These are phyloP conservation scores for Acleris sparsana DNA, from an alignment of 2,888 invertebrate genomes.

Conservation along the genomic window DNA sequence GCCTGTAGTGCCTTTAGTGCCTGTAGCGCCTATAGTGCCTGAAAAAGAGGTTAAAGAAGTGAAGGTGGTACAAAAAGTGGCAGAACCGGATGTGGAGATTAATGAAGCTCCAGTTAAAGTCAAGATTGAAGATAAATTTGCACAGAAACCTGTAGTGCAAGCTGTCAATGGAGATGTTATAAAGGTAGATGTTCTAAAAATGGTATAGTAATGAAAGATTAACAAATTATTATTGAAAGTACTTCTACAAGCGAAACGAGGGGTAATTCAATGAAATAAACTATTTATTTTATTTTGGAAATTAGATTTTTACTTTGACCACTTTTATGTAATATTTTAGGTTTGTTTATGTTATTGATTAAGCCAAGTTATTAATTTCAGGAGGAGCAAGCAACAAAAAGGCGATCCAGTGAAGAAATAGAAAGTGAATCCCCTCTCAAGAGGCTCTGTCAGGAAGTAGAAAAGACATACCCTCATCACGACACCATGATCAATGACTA, in stretches of 20 bases:
- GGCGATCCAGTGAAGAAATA: constrained; percentile 69
- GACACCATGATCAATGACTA: constrained; percentile 85
- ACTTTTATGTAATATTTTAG: too few species aligned
- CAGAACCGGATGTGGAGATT: constrained; percentile 60
- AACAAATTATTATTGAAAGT: background rate
- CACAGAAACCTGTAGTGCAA: constrained; percentile 54
- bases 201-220: background rate
- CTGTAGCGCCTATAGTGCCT: background rate
- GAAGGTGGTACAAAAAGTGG: constrained; percentile 42
- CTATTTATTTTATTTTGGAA: too few species aligned
- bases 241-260: too few species aligned
- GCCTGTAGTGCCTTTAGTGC: background rate
- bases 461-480: constrained; percentile 80
- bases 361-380: constrained; percentile 44
- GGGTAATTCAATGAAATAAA: too few species aligned
- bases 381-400: constrained; percentile 71
- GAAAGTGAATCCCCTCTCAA: constrained; percentile 77
- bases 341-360: too few species aligned
- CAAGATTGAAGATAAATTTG: constrained; percentile 54
- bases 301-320: too few species aligned
- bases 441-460: constrained; percentile 78
- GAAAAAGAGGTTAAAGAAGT: constrained; percentile 42
- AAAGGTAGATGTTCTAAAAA: constrained; percentile 54
- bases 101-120: constrained; percentile 48
- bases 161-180: constrained; percentile 71